phyloP scores from a whole-genome alignment of 1,140 invertebrate genomes.

The Agraylea sexmaculata region DNA sequence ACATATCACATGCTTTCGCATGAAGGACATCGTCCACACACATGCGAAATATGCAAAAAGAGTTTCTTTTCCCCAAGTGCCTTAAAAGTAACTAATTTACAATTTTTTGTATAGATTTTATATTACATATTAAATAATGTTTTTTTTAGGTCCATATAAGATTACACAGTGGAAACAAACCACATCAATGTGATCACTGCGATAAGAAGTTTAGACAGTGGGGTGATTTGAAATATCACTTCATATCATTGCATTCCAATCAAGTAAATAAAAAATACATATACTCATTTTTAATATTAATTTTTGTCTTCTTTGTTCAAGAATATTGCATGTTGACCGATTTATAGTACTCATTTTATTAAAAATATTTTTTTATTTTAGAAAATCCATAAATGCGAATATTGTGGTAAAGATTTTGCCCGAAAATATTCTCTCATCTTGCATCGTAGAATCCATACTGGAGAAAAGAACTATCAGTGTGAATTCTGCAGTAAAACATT shows the following conservation, averaged over 20 bases:
- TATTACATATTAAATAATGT: no score
- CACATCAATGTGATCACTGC: conserved; percentile 69
- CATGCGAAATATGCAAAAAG: conserved; percentile 72
- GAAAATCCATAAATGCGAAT: conserved; percentile 81
- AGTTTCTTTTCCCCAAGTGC: conserved; percentile 69
- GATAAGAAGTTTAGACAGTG: conserved; percentile 69
- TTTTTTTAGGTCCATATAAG: conserved; percentile 51
- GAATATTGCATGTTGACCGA: not conserved
- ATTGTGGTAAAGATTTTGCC: conserved; percentile 84
- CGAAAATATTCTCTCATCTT: conserved; percentile 88
- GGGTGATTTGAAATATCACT: conserved; percentile 85
- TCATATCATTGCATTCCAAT: conserved; percentile 72
- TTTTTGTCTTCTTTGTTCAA: not conserved
- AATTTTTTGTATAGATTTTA: no score
- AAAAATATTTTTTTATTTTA: conserved; percentile 23
- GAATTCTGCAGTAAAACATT: conserved; percentile 77
- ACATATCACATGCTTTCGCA: conserved; percentile 75
- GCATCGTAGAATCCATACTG: conserved; percentile 80
- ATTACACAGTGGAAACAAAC: conserved; percentile 65
- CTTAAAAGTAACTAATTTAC: conserved; percentile 54
- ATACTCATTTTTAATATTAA: not conserved
- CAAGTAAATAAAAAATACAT: conserved; percentile 26
- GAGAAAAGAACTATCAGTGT: conserved; percentile 80
- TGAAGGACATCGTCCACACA: conserved; percentile 59
- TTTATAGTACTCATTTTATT: not conserved